Percentiles rank a stretch among this genome's conserved stretches.
Evolutionary conservation across 2,888 invertebrate genomes (phyloP).

Genomic region (Parnassius orleans): DNA sequence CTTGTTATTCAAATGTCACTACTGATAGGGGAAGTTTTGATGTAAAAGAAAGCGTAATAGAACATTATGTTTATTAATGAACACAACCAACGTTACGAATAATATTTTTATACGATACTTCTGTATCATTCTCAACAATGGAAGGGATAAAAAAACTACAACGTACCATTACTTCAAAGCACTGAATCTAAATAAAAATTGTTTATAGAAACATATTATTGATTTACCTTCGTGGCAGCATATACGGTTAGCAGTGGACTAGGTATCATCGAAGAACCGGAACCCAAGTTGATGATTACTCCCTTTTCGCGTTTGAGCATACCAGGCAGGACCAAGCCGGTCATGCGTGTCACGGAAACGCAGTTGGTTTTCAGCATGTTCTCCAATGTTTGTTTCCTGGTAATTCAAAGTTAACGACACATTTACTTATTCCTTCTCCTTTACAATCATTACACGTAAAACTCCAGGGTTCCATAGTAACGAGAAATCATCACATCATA

Average conservation of each 20-base stretch:
- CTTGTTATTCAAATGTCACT: too few species aligned
- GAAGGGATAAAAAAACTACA: neutral
- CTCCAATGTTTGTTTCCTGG: constrained; percentile 81
- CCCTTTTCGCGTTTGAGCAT: constrained; percentile 92
- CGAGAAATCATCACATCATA: too few species aligned
- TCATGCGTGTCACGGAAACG: constrained; percentile 90
- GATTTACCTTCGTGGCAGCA: constrained; percentile 89
- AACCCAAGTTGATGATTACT: constrained; percentile 94
- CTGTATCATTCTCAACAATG: neutral
- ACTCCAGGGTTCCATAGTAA: too few species aligned
- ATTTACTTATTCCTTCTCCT: neutral
- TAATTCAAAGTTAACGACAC: constrained; percentile 12
- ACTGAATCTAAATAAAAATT: neutral
- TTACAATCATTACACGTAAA: too few species aligned
- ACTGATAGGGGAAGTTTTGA: too few species aligned
- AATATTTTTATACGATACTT: too few species aligned
- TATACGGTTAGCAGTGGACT: constrained; percentile 92
- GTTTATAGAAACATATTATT: too few species aligned
- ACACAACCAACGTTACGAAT: too few species aligned
- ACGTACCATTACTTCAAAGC: neutral
- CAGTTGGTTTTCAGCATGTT: constrained; percentile 90
- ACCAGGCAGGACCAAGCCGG: constrained; percentile 89
- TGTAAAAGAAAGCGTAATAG: too few species aligned
- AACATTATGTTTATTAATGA: too few species aligned
- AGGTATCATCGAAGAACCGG: constrained; percentile 89